These are phyloP conservation scores for Hypocryptadius cinnamomeus DNA, from an alignment of 2,113 vertebrate species.

Conservation along the genomic window DNA sequence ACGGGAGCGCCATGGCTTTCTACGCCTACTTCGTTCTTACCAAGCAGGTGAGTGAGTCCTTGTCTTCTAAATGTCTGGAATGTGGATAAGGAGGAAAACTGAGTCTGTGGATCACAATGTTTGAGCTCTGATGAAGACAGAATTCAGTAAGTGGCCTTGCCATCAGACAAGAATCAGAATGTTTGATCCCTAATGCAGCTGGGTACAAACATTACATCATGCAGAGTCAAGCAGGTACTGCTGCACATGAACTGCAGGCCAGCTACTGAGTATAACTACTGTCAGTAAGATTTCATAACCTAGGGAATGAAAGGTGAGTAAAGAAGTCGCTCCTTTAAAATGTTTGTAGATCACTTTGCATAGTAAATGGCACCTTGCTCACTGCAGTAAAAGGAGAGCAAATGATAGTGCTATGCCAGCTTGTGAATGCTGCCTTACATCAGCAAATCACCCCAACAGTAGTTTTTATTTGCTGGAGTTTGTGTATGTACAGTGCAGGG, in stretches of 20 bases:
- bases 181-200: neutral
- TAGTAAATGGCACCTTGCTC: neutral
- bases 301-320: neutral
- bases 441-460: neutral
- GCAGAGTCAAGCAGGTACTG: neutral
- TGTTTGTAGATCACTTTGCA: neutral
- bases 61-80: neutral
- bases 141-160: neutral
- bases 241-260: neutral
- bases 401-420: neutral
- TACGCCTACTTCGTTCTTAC: constrained; percentile 89
- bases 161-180: neutral
- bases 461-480: neutral
- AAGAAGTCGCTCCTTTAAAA: neutral
- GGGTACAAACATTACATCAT: neutral
- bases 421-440: neutral
- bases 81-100: neutral
- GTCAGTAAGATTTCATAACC: neutral
- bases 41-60: constrained; percentile 79
- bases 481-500: neutral
- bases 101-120: neutral
- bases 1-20: constrained; percentile 83
- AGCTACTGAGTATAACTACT: neutral
- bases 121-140: neutral
- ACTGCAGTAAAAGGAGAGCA: neutral